Percentiles rank a stretch among this genome's conserved stretches.
phyloP scores from a whole-genome alignment of 2,888 invertebrate genomes.

The Unio pictorum region DNA sequence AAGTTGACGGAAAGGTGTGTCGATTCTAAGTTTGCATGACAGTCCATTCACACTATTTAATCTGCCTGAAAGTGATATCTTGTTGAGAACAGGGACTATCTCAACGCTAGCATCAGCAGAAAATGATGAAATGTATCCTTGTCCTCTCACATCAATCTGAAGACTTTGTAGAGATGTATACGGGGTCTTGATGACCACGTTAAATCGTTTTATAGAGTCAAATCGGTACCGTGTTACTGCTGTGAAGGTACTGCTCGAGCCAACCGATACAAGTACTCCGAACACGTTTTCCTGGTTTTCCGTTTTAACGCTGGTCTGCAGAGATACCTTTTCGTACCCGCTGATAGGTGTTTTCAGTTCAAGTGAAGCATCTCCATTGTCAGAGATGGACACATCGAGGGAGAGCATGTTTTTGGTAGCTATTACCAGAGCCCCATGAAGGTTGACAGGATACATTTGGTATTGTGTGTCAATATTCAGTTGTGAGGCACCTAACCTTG shows the following conservation, averaged over 20 bases:
- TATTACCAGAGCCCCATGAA: no score
- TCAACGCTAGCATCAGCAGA: slow-evolving; percentile 31
- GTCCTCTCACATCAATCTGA: slow-evolving; percentile 2
- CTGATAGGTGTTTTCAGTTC: not conserved
- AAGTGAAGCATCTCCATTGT: slow-evolving; percentile 7
- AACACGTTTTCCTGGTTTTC: no score
- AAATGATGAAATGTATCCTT: slow-evolving; percentile 13
- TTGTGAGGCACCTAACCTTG: slow-evolving; percentile 17
- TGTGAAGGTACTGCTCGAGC: slow-evolving; percentile 1
- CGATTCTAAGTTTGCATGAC: slow-evolving; percentile 28
- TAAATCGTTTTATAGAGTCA: slow-evolving; percentile 18
- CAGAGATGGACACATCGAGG: slow-evolving; percentile 23
- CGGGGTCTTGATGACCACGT: slow-evolving; percentile 28
- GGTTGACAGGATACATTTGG: not conserved
- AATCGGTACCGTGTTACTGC: slow-evolving; percentile 19
- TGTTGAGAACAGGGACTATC: slow-evolving; percentile 27
- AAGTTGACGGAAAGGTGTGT: slow-evolving; percentile 35
- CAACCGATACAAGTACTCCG: no score
- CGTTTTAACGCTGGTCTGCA: no score
- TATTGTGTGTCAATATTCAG: slow-evolving; percentile 32
- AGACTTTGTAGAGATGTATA: slow-evolving; percentile 12
- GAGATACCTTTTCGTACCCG: slow-evolving; percentile 22
- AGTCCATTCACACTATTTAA: slow-evolving; percentile 26
- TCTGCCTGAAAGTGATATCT: slow-evolving; percentile 19
- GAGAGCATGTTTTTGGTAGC: no score